phyloP scores from a whole-genome alignment of 1,140 invertebrate species.

The Thereuonema tuberculata region DNA sequence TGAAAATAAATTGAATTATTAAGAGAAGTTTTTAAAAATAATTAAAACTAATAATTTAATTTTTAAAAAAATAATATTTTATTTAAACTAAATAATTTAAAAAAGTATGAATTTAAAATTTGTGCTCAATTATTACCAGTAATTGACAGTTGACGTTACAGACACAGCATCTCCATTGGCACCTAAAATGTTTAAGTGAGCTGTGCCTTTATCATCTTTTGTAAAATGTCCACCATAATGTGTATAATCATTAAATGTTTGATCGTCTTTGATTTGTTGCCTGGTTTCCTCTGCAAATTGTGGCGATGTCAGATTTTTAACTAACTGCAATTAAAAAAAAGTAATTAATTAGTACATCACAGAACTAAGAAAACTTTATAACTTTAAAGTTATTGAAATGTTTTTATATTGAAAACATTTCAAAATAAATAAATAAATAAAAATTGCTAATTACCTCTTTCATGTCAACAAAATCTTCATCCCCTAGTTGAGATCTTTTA shows the following conservation, averaged over 20 bases:
- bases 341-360: no score
- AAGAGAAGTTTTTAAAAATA: no score
- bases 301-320: neutral
- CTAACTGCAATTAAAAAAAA: no score
- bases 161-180: slow-evolving; percentile 82
- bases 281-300: neutral
- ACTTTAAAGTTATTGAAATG: no score
- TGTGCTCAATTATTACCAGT: no score
- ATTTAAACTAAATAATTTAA: no score
- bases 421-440: neutral
- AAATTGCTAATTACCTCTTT: slow-evolving; percentile 16
- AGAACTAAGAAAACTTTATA: no score
- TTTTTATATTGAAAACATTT: no score
- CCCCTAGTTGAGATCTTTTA: slow-evolving; percentile 33
- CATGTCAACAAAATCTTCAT: slow-evolving; percentile 29
- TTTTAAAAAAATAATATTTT: no score
- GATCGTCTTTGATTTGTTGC: neutral
- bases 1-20: no score
- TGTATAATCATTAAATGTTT: slow-evolving; percentile 41
- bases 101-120: no score
- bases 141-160: slow-evolving; percentile 80
- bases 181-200: slow-evolving; percentile 74
- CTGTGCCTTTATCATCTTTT: slow-evolving; percentile 64
- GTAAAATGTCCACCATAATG: slow-evolving; percentile 51
- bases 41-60: no score